Evolutionary conservation across 1,140 invertebrate genomes (phyloP), one percentile per base, ranked within the genome.

Genomic region (Brachionus rotundiformis): DNA sequence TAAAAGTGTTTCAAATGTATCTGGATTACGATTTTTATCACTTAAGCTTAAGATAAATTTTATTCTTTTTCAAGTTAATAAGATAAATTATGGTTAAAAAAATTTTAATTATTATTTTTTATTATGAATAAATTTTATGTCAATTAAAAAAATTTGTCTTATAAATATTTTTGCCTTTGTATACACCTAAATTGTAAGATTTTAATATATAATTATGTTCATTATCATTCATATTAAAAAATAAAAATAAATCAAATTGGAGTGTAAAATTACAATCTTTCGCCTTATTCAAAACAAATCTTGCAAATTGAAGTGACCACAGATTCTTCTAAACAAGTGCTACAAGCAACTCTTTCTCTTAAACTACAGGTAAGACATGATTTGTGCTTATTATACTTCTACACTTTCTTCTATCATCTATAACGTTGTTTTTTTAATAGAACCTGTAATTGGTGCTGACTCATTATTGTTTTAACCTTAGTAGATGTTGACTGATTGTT

Each of bases 401-500:
- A n/a, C 0, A 13, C 8, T 31, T 16, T 6, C 5, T 7, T 7
- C 31, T n/a, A n/a, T n/a, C n/a, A n/a, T n/a, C n/a, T n/a, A n/a
- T n/a, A n/a, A n/a, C n/a, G n/a, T n/a, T n/a, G n/a, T n/a, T n/a
- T n/a, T n/a, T n/a, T n/a, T n/a, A n/a, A n/a, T n/a, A n/a, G 29
- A 11, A 29, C 13, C 29, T 13, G 23, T 5, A 7, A 19, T 44
- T 13, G 7, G 1, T 33, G 36, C 16, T 80, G 27, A 80, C 39
- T 7, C 13, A 7, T 7, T 44, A 44, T 44, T 7, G 13, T 44
- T 13, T 44, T 7, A 13, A 7, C 83, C 71, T 84, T 83, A 1
- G 83, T n/a, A 33, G 11, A 73, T 27, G 82, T 68, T 23, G 83
- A n/a, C n/a, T 82, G 10, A n/a, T n/a, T n/a, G n/a, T n/a, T n/a